Base-by-base conservation (phyloP, 2,888 invertebrate genomes). In the Marasmarcha lunaedactyla region DNA sequence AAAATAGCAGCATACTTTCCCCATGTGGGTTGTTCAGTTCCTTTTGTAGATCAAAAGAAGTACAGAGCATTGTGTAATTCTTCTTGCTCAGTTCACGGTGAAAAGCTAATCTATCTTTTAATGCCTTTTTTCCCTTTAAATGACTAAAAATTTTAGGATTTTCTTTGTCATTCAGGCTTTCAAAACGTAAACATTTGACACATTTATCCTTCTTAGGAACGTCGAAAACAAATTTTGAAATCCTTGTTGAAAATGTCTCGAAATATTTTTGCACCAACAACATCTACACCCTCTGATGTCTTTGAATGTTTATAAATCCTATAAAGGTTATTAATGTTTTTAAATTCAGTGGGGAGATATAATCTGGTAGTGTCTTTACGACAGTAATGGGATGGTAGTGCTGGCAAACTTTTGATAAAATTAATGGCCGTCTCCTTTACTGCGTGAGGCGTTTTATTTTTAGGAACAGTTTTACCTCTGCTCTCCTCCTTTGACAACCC, bases 1-100 rank as follows among this genome's bases (percentile, higher is more conserved):
- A 52, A 42, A 38, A 52, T 1, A 52, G 36, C 15, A 45, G 11
- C 47, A 52, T 54, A 30, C 40, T 45, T 5, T 53, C 41, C 1
- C 52, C 34, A 9, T 34, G 14, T 13, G 34, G 34, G 4, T 47
- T 50, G 25, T 45, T 47, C 1, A 50, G 14, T 1, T 47, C 46
- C 15, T 44, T 46, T 33, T 47, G 46, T 5, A 48, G 15, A 34
- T 48, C 43, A 39, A 44, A 44, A 5, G 44, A 39, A 12, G 42
- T 36, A 33, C 46, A 45, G 30, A 47, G 6, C 26, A 47, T 39
- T 33, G 37, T 26, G 36, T 33, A 6, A 42, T 46, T 42, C 11
- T 49, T 38, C 15, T 45, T 46, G 33, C 25, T 5, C 10, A 50
- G 10, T 37, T 46, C 36, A 38, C 42, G 14, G 38, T 49, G 49